Conservation (phyloP, 2,888 invertebrate genomes). For the Byasa hedistus region DNA sequence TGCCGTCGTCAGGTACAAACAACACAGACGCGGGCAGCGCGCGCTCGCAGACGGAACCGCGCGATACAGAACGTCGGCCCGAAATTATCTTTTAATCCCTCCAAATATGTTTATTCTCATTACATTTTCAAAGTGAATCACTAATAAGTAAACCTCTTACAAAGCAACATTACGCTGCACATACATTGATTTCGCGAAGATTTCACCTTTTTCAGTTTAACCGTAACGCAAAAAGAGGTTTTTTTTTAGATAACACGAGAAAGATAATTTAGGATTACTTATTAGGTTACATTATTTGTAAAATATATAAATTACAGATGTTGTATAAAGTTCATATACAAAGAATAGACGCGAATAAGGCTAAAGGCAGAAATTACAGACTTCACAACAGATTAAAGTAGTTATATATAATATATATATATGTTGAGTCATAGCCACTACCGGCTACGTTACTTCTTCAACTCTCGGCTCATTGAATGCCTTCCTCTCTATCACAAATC, state of each 20-base stretch:
- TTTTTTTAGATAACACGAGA: too few relatives aligned
- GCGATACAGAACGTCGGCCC: not conserved
- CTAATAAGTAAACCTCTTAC: too few relatives aligned
- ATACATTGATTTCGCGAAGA: too few relatives aligned
- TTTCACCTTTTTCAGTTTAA: too few relatives aligned
- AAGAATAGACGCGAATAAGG: not conserved
- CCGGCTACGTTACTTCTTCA: not conserved
- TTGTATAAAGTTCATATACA: not conserved
- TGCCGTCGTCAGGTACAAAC: constrained; percentile 46
- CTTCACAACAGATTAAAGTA: not conserved
- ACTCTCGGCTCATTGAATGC: too few relatives aligned
- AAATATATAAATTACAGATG: not conserved
- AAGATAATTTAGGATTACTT: not conserved
- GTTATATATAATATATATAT: not conserved
- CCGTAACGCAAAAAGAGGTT: too few relatives aligned
- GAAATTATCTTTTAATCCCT: too few relatives aligned
- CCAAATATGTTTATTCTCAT: too few relatives aligned
- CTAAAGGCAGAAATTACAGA: not conserved
- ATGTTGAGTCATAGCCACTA: not conserved
- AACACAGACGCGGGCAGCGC: constrained; percentile 24
- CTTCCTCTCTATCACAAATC: too few relatives aligned
- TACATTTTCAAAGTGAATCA: too few relatives aligned
- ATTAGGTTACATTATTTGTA: not conserved
- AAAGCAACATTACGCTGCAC: too few relatives aligned
- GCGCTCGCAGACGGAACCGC: not conserved